These are phyloP conservation scores for Mellivora capensis DNA, from an alignment of 2,113 vertebrate genomes.

Conservation along the genomic window DNA sequence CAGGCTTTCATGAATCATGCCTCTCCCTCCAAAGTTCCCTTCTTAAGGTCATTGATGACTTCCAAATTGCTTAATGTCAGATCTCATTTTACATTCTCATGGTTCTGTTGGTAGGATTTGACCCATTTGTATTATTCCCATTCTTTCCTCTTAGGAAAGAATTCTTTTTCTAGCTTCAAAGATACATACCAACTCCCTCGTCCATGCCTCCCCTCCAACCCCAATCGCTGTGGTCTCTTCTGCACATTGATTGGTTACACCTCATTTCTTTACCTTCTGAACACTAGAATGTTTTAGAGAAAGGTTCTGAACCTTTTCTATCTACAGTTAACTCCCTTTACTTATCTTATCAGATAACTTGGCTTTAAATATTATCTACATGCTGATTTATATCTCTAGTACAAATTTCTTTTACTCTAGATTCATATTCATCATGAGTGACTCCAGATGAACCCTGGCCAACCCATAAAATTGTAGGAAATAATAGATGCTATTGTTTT, in stretches of 20 bases:
- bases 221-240: background rate
- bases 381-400: background rate
- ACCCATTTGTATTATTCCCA: background rate
- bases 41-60: background rate
- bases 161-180: slow-evolving; percentile 1
- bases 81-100: background rate
- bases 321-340: background rate
- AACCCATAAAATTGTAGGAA: background rate
- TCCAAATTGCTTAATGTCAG: background rate
- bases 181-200: background rate
- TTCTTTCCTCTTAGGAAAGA: background rate
- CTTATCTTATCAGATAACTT: background rate
- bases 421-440: background rate
- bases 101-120: background rate
- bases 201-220: background rate
- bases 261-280: background rate
- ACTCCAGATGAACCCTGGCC: background rate
- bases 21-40: background rate
- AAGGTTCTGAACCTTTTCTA: background rate
- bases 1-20: background rate
- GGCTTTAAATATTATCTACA: slow-evolving; percentile 21
- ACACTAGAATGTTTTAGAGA: background rate
- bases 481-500: slow-evolving; percentile 5
- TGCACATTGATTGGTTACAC: background rate
- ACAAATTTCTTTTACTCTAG: background rate